Percentiles rank a stretch among this genome's conserved stretches.
Evolutionary conservation across 2,797 vertebrate genomes (phyloP).

Genomic region (Podarcis lilfordi): DNA sequence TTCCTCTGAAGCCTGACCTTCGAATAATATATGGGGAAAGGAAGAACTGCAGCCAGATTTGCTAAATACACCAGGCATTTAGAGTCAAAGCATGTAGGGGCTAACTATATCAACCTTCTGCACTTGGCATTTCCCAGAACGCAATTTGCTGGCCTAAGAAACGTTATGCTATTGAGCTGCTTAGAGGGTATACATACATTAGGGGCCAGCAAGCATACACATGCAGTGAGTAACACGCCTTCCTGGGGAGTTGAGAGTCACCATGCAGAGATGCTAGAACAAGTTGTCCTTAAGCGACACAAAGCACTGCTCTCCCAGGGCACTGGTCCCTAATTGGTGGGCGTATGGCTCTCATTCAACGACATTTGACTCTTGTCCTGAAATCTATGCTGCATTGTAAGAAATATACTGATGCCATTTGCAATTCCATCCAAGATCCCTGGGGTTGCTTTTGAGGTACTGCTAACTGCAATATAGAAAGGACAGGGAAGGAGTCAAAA

Average conservation of each 20-base stretch:
- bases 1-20: constrained; percentile 10
- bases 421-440: not conserved
- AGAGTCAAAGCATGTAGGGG: not conserved
- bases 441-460: not conserved
- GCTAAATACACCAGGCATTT: not conserved
- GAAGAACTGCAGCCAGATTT: not conserved
- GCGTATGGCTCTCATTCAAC: not conserved
- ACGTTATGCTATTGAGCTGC: not conserved
- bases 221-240: not conserved
- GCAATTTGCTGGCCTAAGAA: not conserved
- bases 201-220: not conserved
- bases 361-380: not conserved
- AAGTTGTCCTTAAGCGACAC: not conserved
- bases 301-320: not conserved
- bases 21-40: not conserved
- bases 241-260: not conserved
- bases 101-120: not conserved
- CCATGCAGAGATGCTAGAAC: not conserved
- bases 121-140: not conserved
- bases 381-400: not conserved
- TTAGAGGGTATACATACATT: not conserved
- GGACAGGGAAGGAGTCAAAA: not conserved
- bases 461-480: not conserved
- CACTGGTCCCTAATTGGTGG: not conserved
- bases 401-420: not conserved